A percentile compares a stretch with the other conserved stretches of the same genome.
phyloP scores from a whole-genome alignment of 2,888 invertebrate species.

The Pseudoips prasinana region DNA sequence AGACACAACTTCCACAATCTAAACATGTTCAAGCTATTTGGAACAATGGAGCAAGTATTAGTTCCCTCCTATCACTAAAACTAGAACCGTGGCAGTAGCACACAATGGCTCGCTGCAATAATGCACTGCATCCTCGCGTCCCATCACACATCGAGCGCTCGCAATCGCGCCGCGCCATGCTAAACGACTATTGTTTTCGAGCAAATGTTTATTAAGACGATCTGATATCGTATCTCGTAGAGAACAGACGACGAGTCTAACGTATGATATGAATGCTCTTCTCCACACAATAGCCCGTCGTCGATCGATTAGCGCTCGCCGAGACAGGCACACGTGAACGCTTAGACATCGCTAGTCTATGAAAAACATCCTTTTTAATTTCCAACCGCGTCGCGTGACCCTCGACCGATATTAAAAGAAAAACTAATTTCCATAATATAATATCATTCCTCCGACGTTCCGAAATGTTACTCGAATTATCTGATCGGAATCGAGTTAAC shows the following conservation, averaged over 20 bases:
- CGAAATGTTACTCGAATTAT: conserved; percentile 56
- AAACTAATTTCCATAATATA: conserved; percentile 78
- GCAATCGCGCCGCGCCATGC: conserved; percentile 56
- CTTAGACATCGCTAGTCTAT: conserved; percentile 33
- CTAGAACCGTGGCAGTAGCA: conserved; percentile 36
- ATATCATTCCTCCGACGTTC: conserved; percentile 51
- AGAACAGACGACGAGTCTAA: conserved; percentile 63
- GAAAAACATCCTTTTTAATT: conserved; percentile 63
- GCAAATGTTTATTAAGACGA: conserved; percentile 79
- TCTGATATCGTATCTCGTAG: conserved; percentile 74
- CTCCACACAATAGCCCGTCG: conserved; percentile 34
- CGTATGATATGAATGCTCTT: conserved; percentile 67
- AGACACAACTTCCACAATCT: too few species aligned
- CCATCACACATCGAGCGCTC: conserved; percentile 43
- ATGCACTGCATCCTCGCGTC: conserved; percentile 41
- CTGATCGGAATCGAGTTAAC: conserved; percentile 76
- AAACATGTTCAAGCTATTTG: conserved; percentile 8
- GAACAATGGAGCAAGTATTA: conserved; percentile 1
- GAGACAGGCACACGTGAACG: conserved; percentile 35
- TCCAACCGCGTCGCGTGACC: conserved; percentile 64
- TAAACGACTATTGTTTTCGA: conserved; percentile 72
- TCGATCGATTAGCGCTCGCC: conserved; percentile 68
- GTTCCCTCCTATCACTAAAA: conserved; percentile 34
- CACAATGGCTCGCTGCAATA: conserved; percentile 58
- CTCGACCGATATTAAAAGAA: conserved; percentile 70